These are phyloP conservation scores for Clostera curtula DNA, from an alignment of 2,888 invertebrate species.

Conservation along the genomic window DNA sequence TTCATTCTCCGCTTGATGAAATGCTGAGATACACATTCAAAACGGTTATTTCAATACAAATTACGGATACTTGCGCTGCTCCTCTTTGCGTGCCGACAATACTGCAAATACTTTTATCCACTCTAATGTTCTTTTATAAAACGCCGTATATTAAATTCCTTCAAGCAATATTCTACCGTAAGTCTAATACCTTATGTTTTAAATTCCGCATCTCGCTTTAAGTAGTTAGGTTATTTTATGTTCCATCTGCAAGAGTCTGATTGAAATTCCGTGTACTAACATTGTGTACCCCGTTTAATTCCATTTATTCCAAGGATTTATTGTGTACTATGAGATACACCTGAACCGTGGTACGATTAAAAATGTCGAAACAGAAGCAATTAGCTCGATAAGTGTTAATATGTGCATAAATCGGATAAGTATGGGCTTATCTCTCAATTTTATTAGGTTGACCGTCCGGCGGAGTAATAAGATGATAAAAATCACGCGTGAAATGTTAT, in stretches of 20 bases:
- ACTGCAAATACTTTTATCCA: conserved; percentile 68
- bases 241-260: conserved; percentile 33
- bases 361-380: conserved; percentile 54
- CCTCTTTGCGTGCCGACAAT: conserved; percentile 65
- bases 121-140: conserved; percentile 40
- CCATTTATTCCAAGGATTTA: conserved; percentile 59
- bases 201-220: conserved; percentile 9
- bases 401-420: conserved; percentile 44
- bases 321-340: conserved; percentile 52
- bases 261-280: conserved; percentile 73
- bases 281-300: conserved; percentile 56
- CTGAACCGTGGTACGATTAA: conserved; percentile 53
- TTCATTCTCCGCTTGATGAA: conserved; percentile 52
- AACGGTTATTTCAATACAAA: conserved; percentile 73
- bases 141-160: conserved; percentile 13
- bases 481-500: not conserved
- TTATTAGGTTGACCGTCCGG: not conserved
- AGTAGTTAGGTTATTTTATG: conserved; percentile 17
- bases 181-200: not conserved
- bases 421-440: conserved; percentile 27
- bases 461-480: not conserved
- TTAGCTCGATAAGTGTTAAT: conserved; percentile 62
- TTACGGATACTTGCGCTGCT: conserved; percentile 69
- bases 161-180: conserved; percentile 18
- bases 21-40: conserved; percentile 67